Evolutionary conservation across 1,140 invertebrate species (phyloP), one percentile per base, ranked within the genome.

Genomic region (Lordiphosa stackelbergi): DNA sequence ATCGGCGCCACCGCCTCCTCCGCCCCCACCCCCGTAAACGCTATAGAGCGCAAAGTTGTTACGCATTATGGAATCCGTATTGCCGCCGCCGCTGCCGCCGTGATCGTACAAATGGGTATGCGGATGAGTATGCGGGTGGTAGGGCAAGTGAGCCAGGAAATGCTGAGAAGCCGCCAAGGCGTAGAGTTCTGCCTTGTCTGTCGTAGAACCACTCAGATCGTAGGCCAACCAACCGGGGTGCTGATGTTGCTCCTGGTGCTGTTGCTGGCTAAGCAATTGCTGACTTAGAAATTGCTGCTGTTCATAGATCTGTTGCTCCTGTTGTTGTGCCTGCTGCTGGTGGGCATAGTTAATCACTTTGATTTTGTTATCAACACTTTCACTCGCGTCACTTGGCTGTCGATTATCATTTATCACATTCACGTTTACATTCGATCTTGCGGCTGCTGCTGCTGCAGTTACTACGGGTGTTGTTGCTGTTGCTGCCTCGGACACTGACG

Each of bases 271-370:
- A 36, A 43, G 10, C 4, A 43, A 6, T 43, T 43, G 41, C 19
- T 43, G 41, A 24, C 24, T 22, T 6, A 24, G 19, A 24, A 24
- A 43, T 43, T 43, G 61, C 4, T 43, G 61, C 4, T 66, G 55
- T 11, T 60, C 59, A n/a, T 72, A 41, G 40, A 60, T 24, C 42
- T 69, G 65, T 5, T 73, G 48, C 12, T 65, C 53, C 16, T 64
- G 48, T 47, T 69, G 65, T 5, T 73, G 48, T n/a, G 62, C 53
- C 16, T 64, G 48, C 11, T 56, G 64, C 41, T 79, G 72, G 31
- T 81, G 78, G 34, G 66, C 73, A 69, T 79, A 81, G 56, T 81
- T 87, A 35, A 87, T 87, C 49, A 87, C 85, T 72, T 74, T 71
- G 48, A 69, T 79, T 73, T 78, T 78, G 22, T 66, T 71, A 63